These are phyloP conservation scores for Sericinus montela DNA, from an alignment of 2,888 invertebrate species.

Conservation along the genomic window DNA sequence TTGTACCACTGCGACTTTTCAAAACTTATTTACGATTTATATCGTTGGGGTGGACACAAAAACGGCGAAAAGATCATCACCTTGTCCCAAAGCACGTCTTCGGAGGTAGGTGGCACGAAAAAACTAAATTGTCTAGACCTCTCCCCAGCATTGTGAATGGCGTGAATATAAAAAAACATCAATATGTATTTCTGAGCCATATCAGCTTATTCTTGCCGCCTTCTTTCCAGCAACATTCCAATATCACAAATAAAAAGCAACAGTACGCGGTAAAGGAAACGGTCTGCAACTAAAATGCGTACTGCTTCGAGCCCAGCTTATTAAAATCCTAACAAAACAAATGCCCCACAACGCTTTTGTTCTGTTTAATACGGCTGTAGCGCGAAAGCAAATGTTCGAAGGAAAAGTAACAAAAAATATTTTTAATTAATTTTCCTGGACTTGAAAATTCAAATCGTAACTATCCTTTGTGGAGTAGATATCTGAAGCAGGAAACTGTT, in stretches of 20 bases:
- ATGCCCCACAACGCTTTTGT: neutral
- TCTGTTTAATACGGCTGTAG: neutral
- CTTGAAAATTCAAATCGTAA: too few species aligned
- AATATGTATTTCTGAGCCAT: too few species aligned
- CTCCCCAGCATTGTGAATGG: too few species aligned
- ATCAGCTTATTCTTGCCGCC: too few species aligned
- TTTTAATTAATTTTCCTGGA: neutral
- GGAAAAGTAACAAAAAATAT: neutral
- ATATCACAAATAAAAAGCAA: neutral
- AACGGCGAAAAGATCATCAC: too few species aligned
- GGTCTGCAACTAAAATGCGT: neutral
- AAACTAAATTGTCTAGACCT: too few species aligned
- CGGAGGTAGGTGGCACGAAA: too few species aligned
- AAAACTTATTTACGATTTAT: too few species aligned
- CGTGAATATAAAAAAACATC: too few species aligned
- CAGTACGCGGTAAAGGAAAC: neutral
- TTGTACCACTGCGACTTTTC: too few species aligned
- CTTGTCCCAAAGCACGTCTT: too few species aligned
- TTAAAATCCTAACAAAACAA: constrained; percentile 9
- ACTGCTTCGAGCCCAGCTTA: constrained; percentile 2
- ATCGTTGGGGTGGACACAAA: too few species aligned
- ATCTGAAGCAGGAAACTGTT: neutral
- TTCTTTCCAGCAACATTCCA: neutral
- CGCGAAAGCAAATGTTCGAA: neutral
- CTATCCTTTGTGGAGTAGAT: neutral